phyloP scores from a whole-genome alignment of 1,140 invertebrate genomes.

The Lepidotrigona ventralis region DNA sequence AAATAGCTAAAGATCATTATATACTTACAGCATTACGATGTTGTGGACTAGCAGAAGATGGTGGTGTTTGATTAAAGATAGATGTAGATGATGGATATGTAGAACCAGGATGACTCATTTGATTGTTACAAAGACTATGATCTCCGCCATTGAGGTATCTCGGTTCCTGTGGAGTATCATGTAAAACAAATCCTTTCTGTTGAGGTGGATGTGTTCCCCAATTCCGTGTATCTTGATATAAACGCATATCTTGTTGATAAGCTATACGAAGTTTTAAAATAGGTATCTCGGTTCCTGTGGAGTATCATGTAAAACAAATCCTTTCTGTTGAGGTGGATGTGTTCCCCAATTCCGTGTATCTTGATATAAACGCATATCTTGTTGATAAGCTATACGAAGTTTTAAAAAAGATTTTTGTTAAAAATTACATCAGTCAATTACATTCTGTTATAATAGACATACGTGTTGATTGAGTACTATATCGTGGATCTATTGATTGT shows the following conservation, averaged over 20 bases:
- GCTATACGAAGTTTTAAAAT: constrained; percentile 57
- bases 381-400: constrained; percentile 71
- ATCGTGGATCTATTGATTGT: constrained; percentile 74
- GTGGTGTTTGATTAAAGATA: constrained; percentile 79
- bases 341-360: constrained; percentile 76
- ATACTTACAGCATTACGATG: constrained; percentile 78
- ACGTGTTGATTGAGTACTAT: constrained; percentile 66
- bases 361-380: constrained; percentile 76
- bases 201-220: constrained; percentile 73
- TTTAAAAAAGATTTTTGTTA: background rate
- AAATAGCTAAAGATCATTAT: background rate
- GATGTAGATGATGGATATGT: constrained; percentile 75
- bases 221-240: constrained; percentile 77
- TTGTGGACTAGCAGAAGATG: constrained; percentile 78
- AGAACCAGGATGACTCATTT: constrained; percentile 75
- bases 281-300: constrained; percentile 78
- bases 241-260: constrained; percentile 75
- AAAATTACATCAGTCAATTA: background rate
- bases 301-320: constrained; percentile 77
- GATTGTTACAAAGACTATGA: constrained; percentile 78
- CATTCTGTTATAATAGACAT: background rate
- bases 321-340: constrained; percentile 74
- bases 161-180: constrained; percentile 76
- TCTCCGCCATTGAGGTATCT: constrained; percentile 79
- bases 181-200: constrained; percentile 78